Evolutionary conservation across 2,888 invertebrate species (phyloP), one percentile per base, ranked within the genome.

Genomic region (Ophion ellenae): DNA sequence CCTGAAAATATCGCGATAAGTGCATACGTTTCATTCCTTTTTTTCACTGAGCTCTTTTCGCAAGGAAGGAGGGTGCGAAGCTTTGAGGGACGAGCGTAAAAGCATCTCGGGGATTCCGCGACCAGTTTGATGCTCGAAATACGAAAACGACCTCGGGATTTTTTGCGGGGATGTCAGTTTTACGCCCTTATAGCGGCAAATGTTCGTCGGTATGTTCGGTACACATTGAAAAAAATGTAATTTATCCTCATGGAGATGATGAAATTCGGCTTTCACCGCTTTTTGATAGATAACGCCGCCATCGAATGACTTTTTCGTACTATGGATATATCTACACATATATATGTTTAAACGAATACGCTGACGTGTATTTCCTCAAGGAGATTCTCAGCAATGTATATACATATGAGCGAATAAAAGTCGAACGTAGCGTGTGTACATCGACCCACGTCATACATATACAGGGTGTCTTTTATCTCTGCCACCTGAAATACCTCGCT

Each of bases 211-310:
- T 61, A 40, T 20, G 40, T 40, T 20, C 40, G n/a, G 2, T 66
- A 14, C 4, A n/a, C 47, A 59, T 64, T 66, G 32, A 76, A 66
- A 75, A 76, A 76, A n/a, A 53, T 53, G 53, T 76, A 64, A 75
- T 76, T 76, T 66, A 76, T 66, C 63, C 71, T 63, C 20, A 47
- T 24, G 32, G 71, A 32, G 70, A 78, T 61, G 61, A 78, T 78
- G 63, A 69, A 70, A 61, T 63, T 78, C 47, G 47, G 20, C 67
- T 17, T 24, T 77, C 66, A 11, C 67, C 20, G 7, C 40, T 61
- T 59, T 70, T 70, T 32, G 28, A 78, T 61, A 78, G 70, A 78
- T 78, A 78, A 78, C 70, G 36, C 47, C 32, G 57, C 57, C 24
- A 20, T 70, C 61, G 45, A 20, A 20, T 69, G 67, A 69, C 69